Evolutionary conservation across 2,888 invertebrate genomes (phyloP).

Genomic region (Pandemis heparana): DNA sequence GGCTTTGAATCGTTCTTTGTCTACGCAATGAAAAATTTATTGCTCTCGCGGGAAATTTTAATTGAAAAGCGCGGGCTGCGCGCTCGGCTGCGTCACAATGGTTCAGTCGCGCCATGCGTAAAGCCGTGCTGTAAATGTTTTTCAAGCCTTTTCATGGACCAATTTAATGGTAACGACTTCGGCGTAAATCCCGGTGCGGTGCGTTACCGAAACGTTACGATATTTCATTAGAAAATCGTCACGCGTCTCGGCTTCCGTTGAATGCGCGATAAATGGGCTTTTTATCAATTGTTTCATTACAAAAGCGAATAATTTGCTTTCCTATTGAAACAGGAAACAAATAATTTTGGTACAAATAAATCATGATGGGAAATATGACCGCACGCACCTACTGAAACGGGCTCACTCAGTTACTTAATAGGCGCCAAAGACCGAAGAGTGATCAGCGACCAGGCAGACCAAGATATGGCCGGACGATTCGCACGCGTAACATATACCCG

Average conservation of each 20-base stretch:
- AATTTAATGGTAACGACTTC: slow-evolving; percentile 42
- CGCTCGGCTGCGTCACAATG: slow-evolving; percentile 46
- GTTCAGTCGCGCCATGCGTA: slow-evolving; percentile 48
- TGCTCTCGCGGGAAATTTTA: slow-evolving; percentile 74
- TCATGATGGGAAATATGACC: not conserved
- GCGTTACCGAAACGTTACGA: slow-evolving; percentile 36
- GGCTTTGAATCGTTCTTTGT: slow-evolving; percentile 63
- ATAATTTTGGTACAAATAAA: not conserved
- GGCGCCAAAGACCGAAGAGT: no score
- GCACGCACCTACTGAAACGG: no score
- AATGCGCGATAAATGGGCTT: slow-evolving; percentile 28
- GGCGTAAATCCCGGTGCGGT: slow-evolving; percentile 32
- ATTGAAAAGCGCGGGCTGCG: slow-evolving; percentile 58
- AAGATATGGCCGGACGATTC: no score
- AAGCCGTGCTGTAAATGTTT: slow-evolving; percentile 43
- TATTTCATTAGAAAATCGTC: slow-evolving; percentile 42
- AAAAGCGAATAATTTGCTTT: slow-evolving; percentile 25
- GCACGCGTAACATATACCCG: no score
- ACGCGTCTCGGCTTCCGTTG: slow-evolving; percentile 39
- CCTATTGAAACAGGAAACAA: slow-evolving; percentile 7
- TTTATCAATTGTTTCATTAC: slow-evolving; percentile 31
- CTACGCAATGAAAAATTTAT: slow-evolving; percentile 76
- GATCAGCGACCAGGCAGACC: no score
- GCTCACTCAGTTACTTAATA: no score
- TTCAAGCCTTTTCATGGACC: slow-evolving; percentile 41